Percentiles rank a stretch among this genome's conserved stretches.
phyloP scores from a whole-genome alignment of 1,140 invertebrate genomes.

The Bombus superbus region DNA sequence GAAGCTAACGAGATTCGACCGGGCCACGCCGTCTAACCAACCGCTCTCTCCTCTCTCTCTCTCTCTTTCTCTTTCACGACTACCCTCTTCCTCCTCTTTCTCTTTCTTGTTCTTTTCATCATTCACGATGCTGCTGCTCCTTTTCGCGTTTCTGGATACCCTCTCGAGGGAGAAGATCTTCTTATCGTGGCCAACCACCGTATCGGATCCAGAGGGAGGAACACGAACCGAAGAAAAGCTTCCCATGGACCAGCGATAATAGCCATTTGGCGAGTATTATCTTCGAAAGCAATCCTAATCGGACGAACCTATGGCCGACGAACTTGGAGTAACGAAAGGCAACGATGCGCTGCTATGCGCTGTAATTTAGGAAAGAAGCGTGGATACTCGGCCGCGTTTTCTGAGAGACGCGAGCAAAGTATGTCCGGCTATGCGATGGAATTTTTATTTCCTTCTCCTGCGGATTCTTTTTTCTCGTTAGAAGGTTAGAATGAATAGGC shows the following conservation, averaged over 20 bases:
- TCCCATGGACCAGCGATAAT: conserved; percentile 41
- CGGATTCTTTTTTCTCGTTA: conserved; percentile 33
- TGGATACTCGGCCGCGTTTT: not conserved
- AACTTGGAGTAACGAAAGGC: not conserved
- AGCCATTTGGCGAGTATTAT: conserved; percentile 49
- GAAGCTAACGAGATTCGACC: conserved; percentile 75
- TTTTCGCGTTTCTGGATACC: not conserved
- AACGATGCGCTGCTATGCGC: conserved; percentile 6
- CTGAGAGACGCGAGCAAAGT: conserved; percentile 20
- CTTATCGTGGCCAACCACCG: conserved; percentile 42
- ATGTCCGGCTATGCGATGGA: conserved; percentile 5
- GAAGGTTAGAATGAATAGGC: conserved; percentile 26
- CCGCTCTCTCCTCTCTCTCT: not conserved
- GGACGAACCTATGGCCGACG: not conserved
- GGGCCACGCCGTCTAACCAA: conserved; percentile 33
- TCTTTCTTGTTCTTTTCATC: not conserved
- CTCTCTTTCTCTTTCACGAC: not conserved
- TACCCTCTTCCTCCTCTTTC: not conserved
- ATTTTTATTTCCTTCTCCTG: conserved; percentile 31
- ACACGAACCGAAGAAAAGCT: conserved; percentile 19
- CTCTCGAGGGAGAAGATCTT: conserved; percentile 19
- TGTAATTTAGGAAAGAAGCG: conserved; percentile 1
- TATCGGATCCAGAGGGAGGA: conserved; percentile 29
- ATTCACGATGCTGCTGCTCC: not conserved
- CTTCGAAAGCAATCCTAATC: not conserved